phyloP scores from a whole-genome alignment of 2,113 vertebrate species.

The Vulpes ferrilata region DNA sequence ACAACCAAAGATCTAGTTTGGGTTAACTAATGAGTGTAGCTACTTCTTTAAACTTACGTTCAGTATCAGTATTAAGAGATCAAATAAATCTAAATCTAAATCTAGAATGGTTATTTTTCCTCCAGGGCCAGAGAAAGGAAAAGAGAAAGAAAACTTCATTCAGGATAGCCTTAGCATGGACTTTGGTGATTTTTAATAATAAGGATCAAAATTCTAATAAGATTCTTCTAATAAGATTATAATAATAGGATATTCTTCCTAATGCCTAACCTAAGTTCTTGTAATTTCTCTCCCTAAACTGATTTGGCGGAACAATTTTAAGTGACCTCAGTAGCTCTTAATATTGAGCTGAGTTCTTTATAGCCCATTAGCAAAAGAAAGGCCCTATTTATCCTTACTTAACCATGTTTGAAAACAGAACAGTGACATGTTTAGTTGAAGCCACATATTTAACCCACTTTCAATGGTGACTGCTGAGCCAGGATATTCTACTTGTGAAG shows the following conservation, averaged over 20 bases:
- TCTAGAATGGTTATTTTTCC: background rate
- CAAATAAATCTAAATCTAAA: background rate
- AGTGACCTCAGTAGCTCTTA: background rate
- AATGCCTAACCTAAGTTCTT: conserved; percentile 52
- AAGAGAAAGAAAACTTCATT: background rate
- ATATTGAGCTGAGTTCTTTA: background rate
- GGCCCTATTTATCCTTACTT: background rate
- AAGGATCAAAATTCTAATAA: conserved; percentile 5
- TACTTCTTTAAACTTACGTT: conserved; percentile 61
- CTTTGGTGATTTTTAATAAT: conserved; percentile 44
- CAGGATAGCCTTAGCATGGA: background rate
- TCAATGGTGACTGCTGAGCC: background rate
- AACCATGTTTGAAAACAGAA: background rate
- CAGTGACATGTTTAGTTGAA: background rate
- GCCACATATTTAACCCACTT: background rate
- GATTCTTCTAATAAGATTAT: background rate
- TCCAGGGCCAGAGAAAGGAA: background rate
- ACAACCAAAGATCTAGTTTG: conserved; percentile 31
- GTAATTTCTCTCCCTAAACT: background rate
- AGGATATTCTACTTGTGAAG: background rate
- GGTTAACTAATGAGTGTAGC: conserved; percentile 3
- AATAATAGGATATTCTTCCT: background rate
- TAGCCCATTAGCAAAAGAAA: background rate
- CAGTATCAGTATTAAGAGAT: conserved; percentile 35
- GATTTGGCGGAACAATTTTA: background rate